Base-by-base conservation (phyloP, 2,797 vertebrate genomes). In the Leuciscus waleckii region DNA sequence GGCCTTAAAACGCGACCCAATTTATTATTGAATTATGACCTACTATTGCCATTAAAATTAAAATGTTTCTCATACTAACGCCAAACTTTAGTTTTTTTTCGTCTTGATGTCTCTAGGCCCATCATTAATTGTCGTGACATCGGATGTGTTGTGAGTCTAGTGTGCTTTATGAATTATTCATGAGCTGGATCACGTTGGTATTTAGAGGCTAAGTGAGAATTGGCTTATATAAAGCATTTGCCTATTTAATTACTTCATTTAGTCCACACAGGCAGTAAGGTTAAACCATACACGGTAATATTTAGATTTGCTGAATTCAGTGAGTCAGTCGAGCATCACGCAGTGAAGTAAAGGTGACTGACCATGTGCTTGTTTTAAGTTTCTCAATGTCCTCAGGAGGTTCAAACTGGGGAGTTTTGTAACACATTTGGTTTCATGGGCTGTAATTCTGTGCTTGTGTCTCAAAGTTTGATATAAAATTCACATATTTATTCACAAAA, bases 301-400 rank as follows among this genome's bases (percentile, higher is more conserved):
- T 16, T 37, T 32, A 58, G 58, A 49, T 83, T 75, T 8, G 58
- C 23, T 65, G 21, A 67, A 17, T 21, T 8, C 49, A 58, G 17
- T 23, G 9, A 54, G 75, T 58, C 16, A 7, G 43, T 68, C 63
- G 29, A 68, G 46, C 65, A 54, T 68, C 63, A 68, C 29, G 78
- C 39, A 35, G 8, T 74, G 77, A 65, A 46, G 61, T 19, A 21
- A 93, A 94, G 93, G 92, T 93, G 93, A 93, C 92, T 93, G 89
- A 93, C 92, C 93, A 94, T 94, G 93, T 94, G 93, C 93, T 93
- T 93, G 92, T 94, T 94, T 95, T 93, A 91, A 93, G 92, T 94
- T 93, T 91, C 21, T 46, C 83, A 46, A 58, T 82, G 86, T 89
- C 51, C 81, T 35, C 80, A 77, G 43, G 39, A 69, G 46, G 41